Evolutionary conservation across 2,797 vertebrate genomes (phyloP), one percentile per base, ranked within the genome.

Genomic region (Tympanoctomys barrerae): DNA sequence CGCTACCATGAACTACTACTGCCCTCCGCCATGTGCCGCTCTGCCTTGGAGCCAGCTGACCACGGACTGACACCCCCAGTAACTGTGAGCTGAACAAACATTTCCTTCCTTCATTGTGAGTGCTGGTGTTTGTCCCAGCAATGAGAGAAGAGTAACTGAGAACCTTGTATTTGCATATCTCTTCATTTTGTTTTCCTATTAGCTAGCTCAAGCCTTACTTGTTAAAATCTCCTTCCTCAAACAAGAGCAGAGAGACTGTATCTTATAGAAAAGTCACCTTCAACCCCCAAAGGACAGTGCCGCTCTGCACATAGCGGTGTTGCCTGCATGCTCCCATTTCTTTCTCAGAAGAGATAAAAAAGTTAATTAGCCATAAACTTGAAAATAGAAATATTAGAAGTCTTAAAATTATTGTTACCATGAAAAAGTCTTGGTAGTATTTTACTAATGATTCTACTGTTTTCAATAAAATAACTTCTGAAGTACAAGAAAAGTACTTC

Each of bases 291-390:
- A 7, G 7, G 0, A 70, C 19, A 42, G 31, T 3, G 19, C 1
- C 11, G 0, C 21, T 26, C 49, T 8, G 7, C 14, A 19, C 3
- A 10, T 9, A 8, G 12, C 10, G 0, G 11, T 49, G 16, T 8
- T 16, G 7, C 46, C 4, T 18, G 18, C 3, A 1, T 0, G 0
- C 21, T 21, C 0, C 7, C 11, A 2, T n/a, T 62, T 11, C 71
- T 14, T 3, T 9, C 2, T 57, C 57, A 49, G 24, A 70, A 33
- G 46, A 42, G 54, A 16, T 57, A 36, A 19, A 7, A 22, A 22
- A 24, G 33, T 12, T 1, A 22, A 70, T 8, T 8, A 33, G 5
- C 24, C 19, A 0, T 46, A 26, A 26, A 16, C 8, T 2, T 42
- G 36, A 64, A 68, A 66, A 18, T 26, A 22, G 42, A n/a, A 1